These are phyloP conservation scores for Seira ritae DNA, from an alignment of 2,888 invertebrate species.

Conservation along the genomic window DNA sequence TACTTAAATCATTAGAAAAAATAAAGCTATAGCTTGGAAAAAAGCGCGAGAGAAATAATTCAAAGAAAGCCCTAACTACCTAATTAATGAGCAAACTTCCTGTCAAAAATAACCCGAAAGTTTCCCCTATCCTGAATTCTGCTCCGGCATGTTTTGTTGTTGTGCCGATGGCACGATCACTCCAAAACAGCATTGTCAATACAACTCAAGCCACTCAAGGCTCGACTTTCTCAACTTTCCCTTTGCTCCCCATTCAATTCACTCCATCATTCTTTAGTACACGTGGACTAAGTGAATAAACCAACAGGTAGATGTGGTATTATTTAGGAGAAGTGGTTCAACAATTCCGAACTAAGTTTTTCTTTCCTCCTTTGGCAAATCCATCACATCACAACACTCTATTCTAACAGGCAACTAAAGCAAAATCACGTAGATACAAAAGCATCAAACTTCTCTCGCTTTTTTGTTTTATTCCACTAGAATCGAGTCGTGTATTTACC, in stretches of 20 bases:
- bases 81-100: background rate
- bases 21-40: too few relatives aligned
- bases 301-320: constrained; percentile 58
- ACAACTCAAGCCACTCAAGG: background rate
- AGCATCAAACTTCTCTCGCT: too few relatives aligned
- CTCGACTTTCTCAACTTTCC: background rate
- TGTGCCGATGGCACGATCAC: too few relatives aligned
- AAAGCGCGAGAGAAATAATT: background rate
- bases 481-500: too few relatives aligned
- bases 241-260: background rate
- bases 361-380: background rate
- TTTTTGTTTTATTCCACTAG: too few relatives aligned
- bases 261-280: too few relatives aligned
- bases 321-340: background rate
- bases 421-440: too few relatives aligned
- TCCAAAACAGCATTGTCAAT: background rate
- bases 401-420: too few relatives aligned
- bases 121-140: background rate
- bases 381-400: too few relatives aligned
- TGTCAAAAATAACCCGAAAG: background rate
- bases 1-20: too few relatives aligned
- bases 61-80: background rate
- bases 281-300: constrained; percentile 63
- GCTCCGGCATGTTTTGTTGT: background rate
- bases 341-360: background rate